Evolutionary conservation across 2,888 invertebrate species (phyloP).

Genomic region (Agrotis clavis): DNA sequence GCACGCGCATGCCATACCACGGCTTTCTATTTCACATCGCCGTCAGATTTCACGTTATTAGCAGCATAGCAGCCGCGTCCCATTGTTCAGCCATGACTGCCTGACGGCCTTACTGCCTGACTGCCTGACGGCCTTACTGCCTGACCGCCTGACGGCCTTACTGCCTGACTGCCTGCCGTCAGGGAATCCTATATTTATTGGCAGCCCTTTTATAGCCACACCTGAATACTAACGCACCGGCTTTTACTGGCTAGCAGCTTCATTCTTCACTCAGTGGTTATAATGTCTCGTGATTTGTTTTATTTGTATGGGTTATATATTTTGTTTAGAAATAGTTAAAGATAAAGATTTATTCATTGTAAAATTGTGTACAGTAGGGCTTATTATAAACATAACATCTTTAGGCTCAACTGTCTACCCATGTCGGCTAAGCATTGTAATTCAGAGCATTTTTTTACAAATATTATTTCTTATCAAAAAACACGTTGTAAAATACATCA

Average conservation of each 20-base stretch:
- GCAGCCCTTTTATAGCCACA: constrained; percentile 37
- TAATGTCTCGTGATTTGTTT: constrained; percentile 8
- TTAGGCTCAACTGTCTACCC: background rate
- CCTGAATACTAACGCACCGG: constrained; percentile 26
- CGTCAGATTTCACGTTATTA: constrained; percentile 61
- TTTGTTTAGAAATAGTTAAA: constrained; percentile 5
- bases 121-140: constrained; percentile 16
- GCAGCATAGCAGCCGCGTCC: constrained; percentile 40
- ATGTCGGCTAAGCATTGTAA: background rate
- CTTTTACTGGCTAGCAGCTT: constrained; percentile 3
- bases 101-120: constrained; percentile 28
- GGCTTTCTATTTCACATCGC: constrained; percentile 63
- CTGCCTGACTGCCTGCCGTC: constrained; percentile 26
- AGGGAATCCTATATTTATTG: constrained; percentile 47
- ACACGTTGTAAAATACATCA: background rate
- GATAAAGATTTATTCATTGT: background rate
- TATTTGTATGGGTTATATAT: background rate
- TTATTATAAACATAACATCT: background rate
- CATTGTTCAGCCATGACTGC: constrained; percentile 56
- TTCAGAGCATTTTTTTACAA: background rate
- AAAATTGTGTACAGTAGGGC: background rate
- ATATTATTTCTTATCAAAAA: background rate
- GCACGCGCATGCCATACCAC: constrained; percentile 51
- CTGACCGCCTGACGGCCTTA: constrained; percentile 29
- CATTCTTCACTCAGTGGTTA: constrained; percentile 16